Conservation (phyloP, 2,113 vertebrate species). For the Ceuthmochares aereus region DNA sequence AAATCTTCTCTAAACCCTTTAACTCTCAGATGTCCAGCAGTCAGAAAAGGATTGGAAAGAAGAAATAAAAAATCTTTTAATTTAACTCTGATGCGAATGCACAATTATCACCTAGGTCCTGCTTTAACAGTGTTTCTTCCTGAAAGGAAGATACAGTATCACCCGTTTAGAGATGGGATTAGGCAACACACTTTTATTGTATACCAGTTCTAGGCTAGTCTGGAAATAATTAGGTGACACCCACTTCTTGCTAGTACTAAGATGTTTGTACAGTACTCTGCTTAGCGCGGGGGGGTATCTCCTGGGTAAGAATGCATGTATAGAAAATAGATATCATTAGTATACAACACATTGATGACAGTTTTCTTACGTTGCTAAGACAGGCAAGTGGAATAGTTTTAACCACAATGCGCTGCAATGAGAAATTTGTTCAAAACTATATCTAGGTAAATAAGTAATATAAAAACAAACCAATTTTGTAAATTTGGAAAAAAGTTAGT, state of each 20-base stretch:
- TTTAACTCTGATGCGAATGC: neutral
- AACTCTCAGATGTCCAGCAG: neutral
- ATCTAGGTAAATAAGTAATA: neutral
- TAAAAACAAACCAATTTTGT: neutral
- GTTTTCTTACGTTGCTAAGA: neutral
- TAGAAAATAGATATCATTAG: neutral
- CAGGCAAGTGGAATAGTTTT: neutral
- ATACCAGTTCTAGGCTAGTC: neutral
- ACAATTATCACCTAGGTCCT: neutral
- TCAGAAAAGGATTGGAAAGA: neutral
- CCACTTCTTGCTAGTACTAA: neutral
- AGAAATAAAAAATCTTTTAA: neutral
- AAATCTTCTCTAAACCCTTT: conserved; percentile 11
- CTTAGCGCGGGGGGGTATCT: neutral
- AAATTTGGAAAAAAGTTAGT: neutral
- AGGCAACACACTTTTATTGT: neutral
- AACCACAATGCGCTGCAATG: neutral
- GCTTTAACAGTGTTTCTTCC: neutral
- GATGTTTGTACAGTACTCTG: neutral
- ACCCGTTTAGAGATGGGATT: neutral
- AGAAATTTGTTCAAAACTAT: neutral
- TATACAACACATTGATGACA: neutral
- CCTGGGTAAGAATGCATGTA: neutral
- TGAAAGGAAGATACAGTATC: neutral
- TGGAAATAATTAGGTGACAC: neutral